Evolutionary conservation across 2,113 vertebrate genomes (phyloP).

Genomic region (Prunella fulvescens): DNA sequence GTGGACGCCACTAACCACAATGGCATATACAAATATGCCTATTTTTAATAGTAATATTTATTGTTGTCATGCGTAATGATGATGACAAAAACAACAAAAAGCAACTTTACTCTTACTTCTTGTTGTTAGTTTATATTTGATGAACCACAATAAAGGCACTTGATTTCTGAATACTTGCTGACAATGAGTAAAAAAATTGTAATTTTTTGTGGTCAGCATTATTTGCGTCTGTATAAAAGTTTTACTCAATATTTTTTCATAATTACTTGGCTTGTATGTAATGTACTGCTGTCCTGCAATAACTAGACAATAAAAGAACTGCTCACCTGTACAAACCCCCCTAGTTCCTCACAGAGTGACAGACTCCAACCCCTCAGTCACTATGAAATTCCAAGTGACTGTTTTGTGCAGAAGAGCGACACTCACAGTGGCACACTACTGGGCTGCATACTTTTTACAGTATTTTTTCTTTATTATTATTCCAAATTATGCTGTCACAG

Average conservation of each 20-base stretch:
- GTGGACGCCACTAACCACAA: not conserved
- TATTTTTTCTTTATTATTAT: not conserved
- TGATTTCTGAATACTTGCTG: not conserved
- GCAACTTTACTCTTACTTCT: not conserved
- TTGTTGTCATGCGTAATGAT: not conserved
- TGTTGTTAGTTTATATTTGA: not conserved
- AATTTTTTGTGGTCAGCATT: not conserved
- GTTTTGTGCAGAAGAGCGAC: not conserved
- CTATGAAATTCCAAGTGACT: not conserved
- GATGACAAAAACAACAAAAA: not conserved
- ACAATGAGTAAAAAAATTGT: not conserved
- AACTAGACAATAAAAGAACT: not conserved
- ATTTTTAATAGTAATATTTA: not conserved
- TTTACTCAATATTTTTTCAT: not conserved
- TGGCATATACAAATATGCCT: not conserved
- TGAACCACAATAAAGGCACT: not conserved
- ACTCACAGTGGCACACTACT: not conserved
- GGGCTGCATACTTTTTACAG: not conserved
- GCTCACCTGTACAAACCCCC: not conserved
- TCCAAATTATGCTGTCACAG: not conserved
- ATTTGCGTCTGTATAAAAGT: not conserved
- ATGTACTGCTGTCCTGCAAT: not conserved
- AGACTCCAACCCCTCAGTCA: not conserved
- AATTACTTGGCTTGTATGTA: not conserved
- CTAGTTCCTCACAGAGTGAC: not conserved